Conservation (phyloP, 2,113 vertebrate genomes). For the Ranitomeya variabilis region DNA sequence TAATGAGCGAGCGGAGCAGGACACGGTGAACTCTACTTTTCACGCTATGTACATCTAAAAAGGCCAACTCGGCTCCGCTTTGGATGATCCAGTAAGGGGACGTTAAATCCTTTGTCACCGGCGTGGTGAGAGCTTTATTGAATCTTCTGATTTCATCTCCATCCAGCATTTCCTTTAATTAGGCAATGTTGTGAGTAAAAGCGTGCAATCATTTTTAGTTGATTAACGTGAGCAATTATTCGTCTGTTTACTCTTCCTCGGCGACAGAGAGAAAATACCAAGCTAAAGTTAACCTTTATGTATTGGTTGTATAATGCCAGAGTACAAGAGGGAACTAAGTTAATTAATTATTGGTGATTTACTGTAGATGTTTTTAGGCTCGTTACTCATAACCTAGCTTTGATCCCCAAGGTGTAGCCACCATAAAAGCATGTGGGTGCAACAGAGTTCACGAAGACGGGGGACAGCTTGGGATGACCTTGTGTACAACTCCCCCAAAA, state of each 20-base stretch:
- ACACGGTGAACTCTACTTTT: slow-evolving; percentile 15
- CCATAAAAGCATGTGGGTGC: not conserved
- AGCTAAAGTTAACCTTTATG: not conserved
- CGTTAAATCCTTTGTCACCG: not conserved
- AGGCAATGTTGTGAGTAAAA: slow-evolving; percentile 33
- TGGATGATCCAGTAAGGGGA: slow-evolving; percentile 26
- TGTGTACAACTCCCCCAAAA: not conserved
- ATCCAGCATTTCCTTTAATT: slow-evolving; percentile 31
- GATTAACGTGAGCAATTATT: slow-evolving; percentile 22
- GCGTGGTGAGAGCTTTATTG: slow-evolving; percentile 2
- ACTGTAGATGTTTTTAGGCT: not conserved
- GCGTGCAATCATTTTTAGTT: slow-evolving; percentile 4
- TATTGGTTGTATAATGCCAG: not conserved
- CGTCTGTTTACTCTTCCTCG: slow-evolving; percentile 13
- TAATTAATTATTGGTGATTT: not conserved
- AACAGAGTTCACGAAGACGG: not conserved
- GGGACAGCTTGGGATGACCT: not conserved
- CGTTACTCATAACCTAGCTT: not conserved
- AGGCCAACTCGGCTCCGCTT: not conserved
- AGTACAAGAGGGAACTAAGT: not conserved
- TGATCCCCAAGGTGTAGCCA: not conserved
- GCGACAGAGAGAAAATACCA: not conserved
- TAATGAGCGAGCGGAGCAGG: slow-evolving; percentile 33
- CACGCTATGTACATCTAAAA: slow-evolving; percentile 14
- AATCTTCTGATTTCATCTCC: slow-evolving; percentile 10